Evolutionary conservation across 2,113 vertebrate species (phyloP).

Genomic region (Balaeniceps rex): DNA sequence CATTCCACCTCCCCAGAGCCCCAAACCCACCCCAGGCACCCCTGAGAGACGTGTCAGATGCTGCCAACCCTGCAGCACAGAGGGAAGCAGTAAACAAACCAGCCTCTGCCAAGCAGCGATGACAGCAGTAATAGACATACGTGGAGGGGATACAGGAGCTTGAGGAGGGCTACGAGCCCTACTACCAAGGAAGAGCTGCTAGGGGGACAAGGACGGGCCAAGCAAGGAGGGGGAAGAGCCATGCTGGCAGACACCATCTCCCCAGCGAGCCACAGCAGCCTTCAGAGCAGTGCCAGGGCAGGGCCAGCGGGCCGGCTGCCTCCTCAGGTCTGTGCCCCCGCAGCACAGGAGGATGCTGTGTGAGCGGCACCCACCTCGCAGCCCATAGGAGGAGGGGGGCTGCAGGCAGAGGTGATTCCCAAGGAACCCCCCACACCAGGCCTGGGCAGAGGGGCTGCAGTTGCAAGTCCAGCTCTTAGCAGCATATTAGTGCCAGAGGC

Average conservation of each 20-base stretch:
- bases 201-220: accelerated
- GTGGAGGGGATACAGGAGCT: background rate
- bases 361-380: background rate
- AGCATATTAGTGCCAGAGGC: background rate
- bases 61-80: background rate
- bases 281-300: background rate
- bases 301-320: background rate
- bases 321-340: accelerated
- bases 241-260: background rate
- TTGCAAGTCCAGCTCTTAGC: background rate
- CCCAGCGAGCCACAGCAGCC: background rate
- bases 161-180: background rate
- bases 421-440: background rate
- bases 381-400: background rate
- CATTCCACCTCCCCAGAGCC: background rate
- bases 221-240: background rate
- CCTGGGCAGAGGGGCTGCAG: background rate
- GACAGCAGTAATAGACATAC: background rate
- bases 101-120: background rate
- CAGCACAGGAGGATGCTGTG: accelerated
- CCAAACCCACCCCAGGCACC: background rate
- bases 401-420: background rate
- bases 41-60: accelerated
- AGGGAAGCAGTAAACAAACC: background rate
- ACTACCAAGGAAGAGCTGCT: background rate